These are phyloP conservation scores for Paralinhomoeus sp. DNA, from an alignment of 2,888 invertebrate species.

Conservation along the genomic window DNA sequence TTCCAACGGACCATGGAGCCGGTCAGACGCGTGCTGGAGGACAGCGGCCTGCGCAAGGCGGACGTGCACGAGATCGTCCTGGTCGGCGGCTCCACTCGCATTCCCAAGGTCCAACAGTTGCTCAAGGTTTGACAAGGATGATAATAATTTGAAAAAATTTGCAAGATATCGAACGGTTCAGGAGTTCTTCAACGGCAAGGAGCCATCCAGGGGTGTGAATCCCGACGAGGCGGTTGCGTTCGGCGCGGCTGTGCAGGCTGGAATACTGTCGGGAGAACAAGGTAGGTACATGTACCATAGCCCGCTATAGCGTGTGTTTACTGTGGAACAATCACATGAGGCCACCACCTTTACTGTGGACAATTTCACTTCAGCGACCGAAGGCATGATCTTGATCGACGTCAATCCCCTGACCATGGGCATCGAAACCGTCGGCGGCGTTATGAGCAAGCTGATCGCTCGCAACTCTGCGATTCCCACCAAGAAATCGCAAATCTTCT, in stretches of 20 bases:
- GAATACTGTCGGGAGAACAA: slow-evolving; percentile 87
- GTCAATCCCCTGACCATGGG: slow-evolving; percentile 97
- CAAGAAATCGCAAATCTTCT: slow-evolving; percentile 96
- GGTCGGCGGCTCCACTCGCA: slow-evolving; percentile 95
- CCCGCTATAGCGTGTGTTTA: too few species aligned
- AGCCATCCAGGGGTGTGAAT: slow-evolving; percentile 89
- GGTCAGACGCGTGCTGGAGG: slow-evolving; percentile 69
- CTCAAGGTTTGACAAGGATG: too few species aligned
- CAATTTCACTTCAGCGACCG: slow-evolving; percentile 33
- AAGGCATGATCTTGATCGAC: slow-evolving; percentile 81
- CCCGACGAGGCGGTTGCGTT: slow-evolving; percentile 98
- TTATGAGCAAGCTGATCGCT: slow-evolving; percentile 94
- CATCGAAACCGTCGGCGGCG: slow-evolving; percentile 97
- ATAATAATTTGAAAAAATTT: too few species aligned
- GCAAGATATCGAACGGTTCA: too few species aligned
- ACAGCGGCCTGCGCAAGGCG: slow-evolving; percentile 90
- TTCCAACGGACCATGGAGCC: slow-evolving; percentile 72
- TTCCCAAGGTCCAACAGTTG: slow-evolving; percentile 65
- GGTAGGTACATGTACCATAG: too few species aligned
- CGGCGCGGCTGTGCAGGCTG: slow-evolving; percentile 93
- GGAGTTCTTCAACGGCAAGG: slow-evolving; percentile 79
- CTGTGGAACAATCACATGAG: too few species aligned
- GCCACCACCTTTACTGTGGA: too few species aligned
- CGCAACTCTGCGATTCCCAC: slow-evolving; percentile 96
- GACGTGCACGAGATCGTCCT: slow-evolving; percentile 95